Conservation (phyloP, 2,888 invertebrate species). For the Ormia ochracea region DNA sequence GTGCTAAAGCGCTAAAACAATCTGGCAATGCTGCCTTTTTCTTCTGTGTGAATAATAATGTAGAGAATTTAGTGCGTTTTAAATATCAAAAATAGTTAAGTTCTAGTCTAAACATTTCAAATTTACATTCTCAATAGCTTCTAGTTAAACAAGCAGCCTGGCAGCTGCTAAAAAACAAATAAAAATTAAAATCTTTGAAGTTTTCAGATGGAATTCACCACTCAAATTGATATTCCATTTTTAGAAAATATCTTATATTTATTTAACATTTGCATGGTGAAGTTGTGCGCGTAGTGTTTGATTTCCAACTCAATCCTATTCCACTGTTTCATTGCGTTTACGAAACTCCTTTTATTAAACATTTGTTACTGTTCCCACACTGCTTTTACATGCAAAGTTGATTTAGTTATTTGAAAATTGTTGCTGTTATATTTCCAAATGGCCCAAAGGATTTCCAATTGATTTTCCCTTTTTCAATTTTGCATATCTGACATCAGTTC, state of each 20-base stretch:
- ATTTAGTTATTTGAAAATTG: neutral
- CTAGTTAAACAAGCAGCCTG: neutral
- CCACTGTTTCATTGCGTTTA: neutral
- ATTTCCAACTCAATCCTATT: neutral
- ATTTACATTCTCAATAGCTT: neutral
- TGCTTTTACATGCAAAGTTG: neutral
- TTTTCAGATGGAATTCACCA: neutral
- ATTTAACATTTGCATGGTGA: constrained; percentile 82
- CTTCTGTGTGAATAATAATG: too few species aligned
- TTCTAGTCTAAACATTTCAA: too few species aligned
- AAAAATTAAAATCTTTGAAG: neutral
- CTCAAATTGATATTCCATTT: neutral
- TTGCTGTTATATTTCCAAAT: neutral
- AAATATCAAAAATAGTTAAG: too few species aligned
- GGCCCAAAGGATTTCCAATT: neutral
- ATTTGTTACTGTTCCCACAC: neutral
- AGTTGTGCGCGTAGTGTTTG: neutral
- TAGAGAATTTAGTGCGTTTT: too few species aligned
- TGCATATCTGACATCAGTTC: neutral
- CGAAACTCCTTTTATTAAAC: neutral
- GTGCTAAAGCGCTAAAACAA: too few species aligned
- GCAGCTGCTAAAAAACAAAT: neutral
- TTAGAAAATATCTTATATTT: neutral
- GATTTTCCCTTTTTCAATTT: neutral
- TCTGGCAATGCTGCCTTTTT: too few species aligned